phyloP scores from a whole-genome alignment of 2,888 invertebrate species.

The Oligia latruncula region DNA sequence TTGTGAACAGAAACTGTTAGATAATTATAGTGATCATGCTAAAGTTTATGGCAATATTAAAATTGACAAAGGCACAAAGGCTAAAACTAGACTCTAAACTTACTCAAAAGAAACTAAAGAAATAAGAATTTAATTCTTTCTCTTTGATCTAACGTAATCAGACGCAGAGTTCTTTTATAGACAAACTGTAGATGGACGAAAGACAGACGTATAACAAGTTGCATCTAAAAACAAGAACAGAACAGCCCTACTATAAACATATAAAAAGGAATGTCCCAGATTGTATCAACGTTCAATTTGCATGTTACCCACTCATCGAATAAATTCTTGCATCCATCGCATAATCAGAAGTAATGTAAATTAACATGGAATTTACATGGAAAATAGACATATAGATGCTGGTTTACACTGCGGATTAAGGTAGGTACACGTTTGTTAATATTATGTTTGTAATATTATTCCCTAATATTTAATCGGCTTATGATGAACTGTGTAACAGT shows the following conservation, averaged over 20 bases:
- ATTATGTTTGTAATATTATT: slow-evolving; percentile 33
- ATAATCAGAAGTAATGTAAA: slow-evolving; percentile 65
- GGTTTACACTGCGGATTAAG: slow-evolving; percentile 64
- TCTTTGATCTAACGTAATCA: slow-evolving; percentile 38
- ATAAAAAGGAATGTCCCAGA: slow-evolving; percentile 61
- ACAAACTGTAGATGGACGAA: slow-evolving; percentile 35
- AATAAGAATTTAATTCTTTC: slow-evolving; percentile 13
- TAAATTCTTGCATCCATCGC: slow-evolving; percentile 57
- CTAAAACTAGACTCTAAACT: background rate
- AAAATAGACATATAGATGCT: slow-evolving; percentile 66
- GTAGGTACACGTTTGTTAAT: slow-evolving; percentile 27
- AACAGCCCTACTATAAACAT: slow-evolving; percentile 51
- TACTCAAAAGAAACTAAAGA: background rate
- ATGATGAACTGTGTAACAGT: slow-evolving; percentile 25
- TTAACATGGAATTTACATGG: slow-evolving; percentile 64
- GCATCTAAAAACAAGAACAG: slow-evolving; percentile 26
- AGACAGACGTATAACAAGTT: slow-evolving; percentile 27
- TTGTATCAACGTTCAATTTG: slow-evolving; percentile 58
- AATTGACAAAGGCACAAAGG: background rate
- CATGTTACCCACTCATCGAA: slow-evolving; percentile 60
- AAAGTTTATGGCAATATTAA: background rate
- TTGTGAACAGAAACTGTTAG: background rate
- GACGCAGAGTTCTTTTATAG: slow-evolving; percentile 29
- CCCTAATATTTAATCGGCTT: slow-evolving; percentile 35
- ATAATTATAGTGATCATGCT: background rate